Base-by-base conservation (phyloP, 2,113 vertebrate species). In the Urocynchramus pylzowi region DNA sequence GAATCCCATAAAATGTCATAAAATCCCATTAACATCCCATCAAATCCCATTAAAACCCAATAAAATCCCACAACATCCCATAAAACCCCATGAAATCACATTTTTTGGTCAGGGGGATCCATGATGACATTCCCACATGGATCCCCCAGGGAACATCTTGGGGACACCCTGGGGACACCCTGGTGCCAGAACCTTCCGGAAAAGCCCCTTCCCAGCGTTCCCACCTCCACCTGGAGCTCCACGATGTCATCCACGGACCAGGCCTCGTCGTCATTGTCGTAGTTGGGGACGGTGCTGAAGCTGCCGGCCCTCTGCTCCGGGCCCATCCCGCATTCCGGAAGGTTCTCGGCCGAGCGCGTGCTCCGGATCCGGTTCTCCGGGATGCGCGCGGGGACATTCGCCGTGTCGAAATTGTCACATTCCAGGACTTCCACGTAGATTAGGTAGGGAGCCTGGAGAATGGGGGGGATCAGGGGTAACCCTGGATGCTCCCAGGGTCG, bases 391-490 rank as follows among this genome's bases (percentile, higher is more conserved):
- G 99, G 99, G 19, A 99, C 99, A 1, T 53, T 98, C 22, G 99
- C 99, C 13, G 98, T 99, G 97, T 99, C 99, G 4, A 99, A 99
- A 95, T 99, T 99, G 93, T 99, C 99, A 64, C 99, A 99, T 97
- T 99, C 99, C 80, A 99, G 98, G 65, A 99, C 99, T 95, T 99
- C 99, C 73, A 99, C 99, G 9, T 99, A 99, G 98, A 99, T 99
- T 53, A 99, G 87, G 82, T 99, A 99, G 7, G 99, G 99, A 41
- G 99, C 99, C 99, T 99, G 95, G 4, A 26, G 3, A 13, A 3
- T 1, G 7, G 39, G 21, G 0, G n/a, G 44, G 16, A 4, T 26
- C 3, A 8, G 41, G 41, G 63, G 3, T 6, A 1, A 4, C 1
- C 60, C 13, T 2, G 9, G 44, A 0, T 0, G 6, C 3, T 7